Conservation (phyloP, 2,113 vertebrate species). For the Thunnus thynnus region DNA sequence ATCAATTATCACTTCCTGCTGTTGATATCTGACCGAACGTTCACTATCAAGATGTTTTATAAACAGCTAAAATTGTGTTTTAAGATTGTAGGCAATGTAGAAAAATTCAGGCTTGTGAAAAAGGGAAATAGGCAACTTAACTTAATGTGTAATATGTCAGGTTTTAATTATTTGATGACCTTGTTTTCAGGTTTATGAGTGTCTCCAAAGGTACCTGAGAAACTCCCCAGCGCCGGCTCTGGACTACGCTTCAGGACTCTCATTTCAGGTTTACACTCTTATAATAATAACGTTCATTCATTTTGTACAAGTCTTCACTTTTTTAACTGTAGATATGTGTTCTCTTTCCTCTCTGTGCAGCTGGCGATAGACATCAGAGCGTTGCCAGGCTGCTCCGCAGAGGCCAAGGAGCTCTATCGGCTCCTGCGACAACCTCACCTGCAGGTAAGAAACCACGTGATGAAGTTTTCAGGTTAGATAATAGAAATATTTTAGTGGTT, state of each 20-base stretch:
- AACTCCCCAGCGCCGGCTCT: conserved; percentile 83
- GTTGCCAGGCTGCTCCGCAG: conserved; percentile 81
- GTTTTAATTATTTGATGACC: neutral
- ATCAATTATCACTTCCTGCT: too few relatives aligned
- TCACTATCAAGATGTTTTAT: too few relatives aligned
- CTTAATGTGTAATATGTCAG: too few relatives aligned
- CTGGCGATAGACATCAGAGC: conserved; percentile 78
- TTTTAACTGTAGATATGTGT: rapidly evolving
- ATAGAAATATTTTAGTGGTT: neutral
- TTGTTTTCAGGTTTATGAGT: conserved; percentile 89
- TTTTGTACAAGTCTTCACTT: neutral
- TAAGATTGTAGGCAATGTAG: too few relatives aligned
- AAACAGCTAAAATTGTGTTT: too few relatives aligned
- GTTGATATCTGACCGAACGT: too few relatives aligned
- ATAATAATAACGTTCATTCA: neutral
- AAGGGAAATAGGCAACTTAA: too few relatives aligned
- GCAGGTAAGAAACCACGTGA: conserved; percentile 83
- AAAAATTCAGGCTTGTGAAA: too few relatives aligned
- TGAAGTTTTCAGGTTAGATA: too few relatives aligned
- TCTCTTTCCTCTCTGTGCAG: conserved; percentile 49
- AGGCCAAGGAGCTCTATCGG: conserved; percentile 88
- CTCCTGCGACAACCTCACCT: conserved; percentile 89
- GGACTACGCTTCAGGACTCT: conserved; percentile 83
- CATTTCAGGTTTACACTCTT: conserved; percentile 85
- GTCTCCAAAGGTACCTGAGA: conserved; percentile 87